Conservation (phyloP, 2,888 invertebrate genomes). For the Molorchus minor region DNA sequence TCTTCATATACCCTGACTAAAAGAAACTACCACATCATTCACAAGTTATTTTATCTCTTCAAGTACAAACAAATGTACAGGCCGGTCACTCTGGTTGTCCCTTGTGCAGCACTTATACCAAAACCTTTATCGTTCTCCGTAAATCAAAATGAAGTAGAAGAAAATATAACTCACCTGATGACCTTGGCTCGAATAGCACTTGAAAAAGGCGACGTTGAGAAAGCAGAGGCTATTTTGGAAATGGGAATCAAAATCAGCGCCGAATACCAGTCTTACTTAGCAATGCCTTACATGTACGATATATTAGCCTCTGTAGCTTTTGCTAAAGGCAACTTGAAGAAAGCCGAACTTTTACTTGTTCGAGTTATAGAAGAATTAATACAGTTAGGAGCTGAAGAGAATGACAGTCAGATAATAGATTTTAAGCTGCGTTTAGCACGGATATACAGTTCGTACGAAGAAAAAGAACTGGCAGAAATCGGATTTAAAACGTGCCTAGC, state of each 20-base stretch:
- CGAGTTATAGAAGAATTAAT: slow-evolving; percentile 61
- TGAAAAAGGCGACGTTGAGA: slow-evolving; percentile 57
- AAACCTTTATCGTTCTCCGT: slow-evolving; percentile 20
- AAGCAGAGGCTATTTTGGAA: slow-evolving; percentile 59
- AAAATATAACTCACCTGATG: slow-evolving; percentile 58
- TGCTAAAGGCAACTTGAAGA: slow-evolving; percentile 57
- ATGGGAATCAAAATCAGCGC: slow-evolving; percentile 61
- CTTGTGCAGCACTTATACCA: slow-evolving; percentile 11
- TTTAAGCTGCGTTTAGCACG: slow-evolving; percentile 62
- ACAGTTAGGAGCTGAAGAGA: slow-evolving; percentile 52
- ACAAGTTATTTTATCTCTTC: slow-evolving; percentile 15
- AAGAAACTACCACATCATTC: slow-evolving; percentile 1
- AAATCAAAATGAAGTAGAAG: slow-evolving; percentile 52
- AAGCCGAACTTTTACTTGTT: slow-evolving; percentile 60
- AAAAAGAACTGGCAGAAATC: slow-evolving; percentile 59
- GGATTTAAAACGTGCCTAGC: slow-evolving; percentile 61
- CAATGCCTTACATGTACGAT: slow-evolving; percentile 61
- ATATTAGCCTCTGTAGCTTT: slow-evolving; percentile 61
- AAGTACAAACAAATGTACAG: neutral
- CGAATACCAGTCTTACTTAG: slow-evolving; percentile 57
- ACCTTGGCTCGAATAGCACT: slow-evolving; percentile 56
- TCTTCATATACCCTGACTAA: neutral
- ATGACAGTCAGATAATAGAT: slow-evolving; percentile 59
- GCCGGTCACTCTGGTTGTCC: neutral
- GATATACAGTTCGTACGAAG: slow-evolving; percentile 59